These are phyloP conservation scores for Phoxinus phoxinus DNA, from an alignment of 2,113 vertebrate genomes.

Conservation along the genomic window DNA sequence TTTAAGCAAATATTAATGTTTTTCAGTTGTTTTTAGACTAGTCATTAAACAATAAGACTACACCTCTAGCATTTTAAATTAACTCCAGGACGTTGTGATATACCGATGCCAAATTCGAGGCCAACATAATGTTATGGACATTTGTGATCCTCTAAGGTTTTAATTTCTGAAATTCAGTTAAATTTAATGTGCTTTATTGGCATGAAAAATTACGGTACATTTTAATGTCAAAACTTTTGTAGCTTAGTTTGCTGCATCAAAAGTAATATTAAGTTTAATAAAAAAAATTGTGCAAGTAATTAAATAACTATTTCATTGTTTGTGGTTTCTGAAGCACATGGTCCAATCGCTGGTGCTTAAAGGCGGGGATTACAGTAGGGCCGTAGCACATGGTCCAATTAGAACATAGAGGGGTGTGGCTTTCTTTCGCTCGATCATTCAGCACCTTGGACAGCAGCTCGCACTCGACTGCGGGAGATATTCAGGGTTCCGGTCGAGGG, in stretches of 20 bases:
- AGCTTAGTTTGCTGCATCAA: not conserved
- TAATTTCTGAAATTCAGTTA: not conserved
- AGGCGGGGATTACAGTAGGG: conserved; percentile 44
- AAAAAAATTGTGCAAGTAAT: not conserved
- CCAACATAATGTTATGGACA: not conserved
- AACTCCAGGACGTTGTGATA: not conserved
- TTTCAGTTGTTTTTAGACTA: not conserved
- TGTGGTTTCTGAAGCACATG: conserved; percentile 49
- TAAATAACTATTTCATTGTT: conserved; percentile 44
- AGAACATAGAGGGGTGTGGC: conserved; percentile 55
- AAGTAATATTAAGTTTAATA: not conserved
- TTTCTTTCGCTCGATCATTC: conserved; percentile 56
- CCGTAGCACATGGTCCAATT: not conserved
- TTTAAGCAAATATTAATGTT: not conserved
- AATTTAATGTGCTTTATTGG: not conserved
- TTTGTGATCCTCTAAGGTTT: not conserved
- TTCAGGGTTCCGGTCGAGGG: conserved; percentile 39
- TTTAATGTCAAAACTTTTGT: not conserved
- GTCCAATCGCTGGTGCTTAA: conserved; percentile 63
- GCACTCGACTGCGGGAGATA: conserved; percentile 65
- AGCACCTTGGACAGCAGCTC: conserved; percentile 76
- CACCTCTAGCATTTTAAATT: not conserved
- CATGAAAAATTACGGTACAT: not conserved
- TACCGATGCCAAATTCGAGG: not conserved
- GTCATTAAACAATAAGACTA: not conserved